A percentile compares a stretch with the other conserved stretches of the same genome.
Evolutionary conservation across 2,113 vertebrate species (phyloP).

Genomic region (Rousettus leschenaultii): DNA sequence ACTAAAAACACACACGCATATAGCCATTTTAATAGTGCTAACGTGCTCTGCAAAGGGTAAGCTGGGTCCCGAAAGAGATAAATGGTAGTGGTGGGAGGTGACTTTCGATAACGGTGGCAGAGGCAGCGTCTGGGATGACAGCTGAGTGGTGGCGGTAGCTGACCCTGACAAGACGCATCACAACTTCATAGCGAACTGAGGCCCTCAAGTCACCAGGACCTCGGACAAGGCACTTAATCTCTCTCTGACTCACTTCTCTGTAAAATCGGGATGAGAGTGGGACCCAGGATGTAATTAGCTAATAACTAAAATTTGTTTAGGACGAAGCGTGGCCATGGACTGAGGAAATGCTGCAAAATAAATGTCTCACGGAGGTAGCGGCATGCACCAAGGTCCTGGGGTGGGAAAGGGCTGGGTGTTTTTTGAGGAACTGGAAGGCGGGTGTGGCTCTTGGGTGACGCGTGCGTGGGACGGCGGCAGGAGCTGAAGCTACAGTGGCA

Average conservation of each 20-base stretch:
- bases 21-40: background rate
- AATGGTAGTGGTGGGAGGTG: background rate
- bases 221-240: no score
- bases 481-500: background rate
- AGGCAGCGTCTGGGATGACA: background rate
- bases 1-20: background rate
- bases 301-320: background rate
- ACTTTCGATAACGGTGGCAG: background rate
- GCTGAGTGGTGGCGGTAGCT: background rate
- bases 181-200: background rate
- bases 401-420: background rate
- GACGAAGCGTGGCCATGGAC: background rate
- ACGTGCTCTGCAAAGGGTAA: background rate
- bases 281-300: background rate
- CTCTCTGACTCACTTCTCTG: background rate
- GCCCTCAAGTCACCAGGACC: background rate
- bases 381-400: background rate
- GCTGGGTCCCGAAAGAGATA: background rate
- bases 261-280: background rate
- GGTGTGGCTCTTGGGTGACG: background rate
- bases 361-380: background rate
- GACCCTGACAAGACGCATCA: background rate
- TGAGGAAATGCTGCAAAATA: background rate
- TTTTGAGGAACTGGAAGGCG: background rate
- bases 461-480: background rate